A percentile compares a stretch with the other conserved stretches of the same genome.
phyloP scores from a whole-genome alignment of 2,888 invertebrate genomes.

The Lymantria monacha region DNA sequence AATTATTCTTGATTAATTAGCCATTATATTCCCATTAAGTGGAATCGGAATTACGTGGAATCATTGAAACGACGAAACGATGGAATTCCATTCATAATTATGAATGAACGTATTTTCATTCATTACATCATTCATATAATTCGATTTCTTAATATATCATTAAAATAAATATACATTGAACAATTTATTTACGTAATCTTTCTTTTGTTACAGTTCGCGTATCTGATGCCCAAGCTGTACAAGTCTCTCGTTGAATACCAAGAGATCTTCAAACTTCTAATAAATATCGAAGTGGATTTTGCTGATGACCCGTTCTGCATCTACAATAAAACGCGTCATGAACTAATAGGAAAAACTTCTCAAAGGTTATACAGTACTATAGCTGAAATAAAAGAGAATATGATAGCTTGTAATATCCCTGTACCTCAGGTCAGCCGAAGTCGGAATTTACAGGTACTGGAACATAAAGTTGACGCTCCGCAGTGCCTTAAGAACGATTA shows the following conservation, averaged over 20 bases:
- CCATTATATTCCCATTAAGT: slow-evolving; percentile 17
- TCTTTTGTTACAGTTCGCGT: slow-evolving; percentile 79
- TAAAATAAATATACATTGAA: not conserved
- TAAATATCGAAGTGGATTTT: slow-evolving; percentile 59
- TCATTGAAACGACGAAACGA: slow-evolving; percentile 13
- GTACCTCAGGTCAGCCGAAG: slow-evolving; percentile 59
- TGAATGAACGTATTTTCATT: slow-evolving; percentile 21
- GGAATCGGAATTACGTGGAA: slow-evolving; percentile 21
- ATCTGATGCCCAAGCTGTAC: slow-evolving; percentile 82
- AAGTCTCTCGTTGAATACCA: slow-evolving; percentile 66
- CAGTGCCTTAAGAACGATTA: slow-evolving; percentile 83
- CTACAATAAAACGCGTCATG: slow-evolving; percentile 65
- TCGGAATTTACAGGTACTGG: slow-evolving; percentile 59
- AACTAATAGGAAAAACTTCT: slow-evolving; percentile 62
- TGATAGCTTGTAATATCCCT: slow-evolving; percentile 59
- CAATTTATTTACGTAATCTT: slow-evolving; percentile 20
- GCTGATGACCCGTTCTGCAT: slow-evolving; percentile 67
- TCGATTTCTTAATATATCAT: not conserved
- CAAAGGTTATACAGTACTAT: slow-evolving; percentile 81
- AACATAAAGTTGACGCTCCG: slow-evolving; percentile 73
- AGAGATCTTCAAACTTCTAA: slow-evolving; percentile 60
- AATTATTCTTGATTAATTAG: no score
- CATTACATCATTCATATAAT: slow-evolving; percentile 17
- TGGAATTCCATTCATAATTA: slow-evolving; percentile 21
- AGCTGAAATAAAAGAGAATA: slow-evolving; percentile 72